Evolutionary conservation across 2,113 vertebrate genomes (phyloP).

Genomic region (Morone saxatilis): DNA sequence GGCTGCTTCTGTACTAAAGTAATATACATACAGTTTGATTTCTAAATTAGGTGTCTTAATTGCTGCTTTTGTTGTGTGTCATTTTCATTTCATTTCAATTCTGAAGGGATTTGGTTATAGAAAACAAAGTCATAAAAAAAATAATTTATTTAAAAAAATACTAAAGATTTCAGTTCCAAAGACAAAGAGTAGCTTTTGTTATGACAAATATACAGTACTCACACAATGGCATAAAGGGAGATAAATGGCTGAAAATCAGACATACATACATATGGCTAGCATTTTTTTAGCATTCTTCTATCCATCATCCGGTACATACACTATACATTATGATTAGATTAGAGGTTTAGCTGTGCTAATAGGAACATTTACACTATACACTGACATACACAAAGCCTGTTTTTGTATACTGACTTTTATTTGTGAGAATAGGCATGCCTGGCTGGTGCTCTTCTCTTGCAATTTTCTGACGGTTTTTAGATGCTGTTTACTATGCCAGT

Average conservation of each 20-base stretch:
- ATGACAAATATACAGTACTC: neutral
- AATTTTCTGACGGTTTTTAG: neutral
- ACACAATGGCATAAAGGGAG: neutral
- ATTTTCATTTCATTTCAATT: neutral
- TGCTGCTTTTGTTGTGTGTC: slow-evolving; percentile 6
- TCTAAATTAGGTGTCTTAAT: slow-evolving; percentile 19
- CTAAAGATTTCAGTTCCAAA: neutral
- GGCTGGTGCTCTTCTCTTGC: neutral
- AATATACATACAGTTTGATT: slow-evolving; percentile 13
- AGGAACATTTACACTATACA: neutral
- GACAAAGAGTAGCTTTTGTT: neutral
- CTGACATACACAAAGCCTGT: neutral
- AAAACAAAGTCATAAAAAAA: neutral
- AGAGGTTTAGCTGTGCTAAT: neutral
- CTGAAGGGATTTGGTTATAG: neutral
- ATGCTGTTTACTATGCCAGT: too few species aligned
- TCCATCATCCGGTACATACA: neutral
- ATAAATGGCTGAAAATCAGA: neutral
- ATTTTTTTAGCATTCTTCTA: neutral
- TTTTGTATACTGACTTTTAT: neutral
- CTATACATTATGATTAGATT: neutral
- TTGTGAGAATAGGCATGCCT: neutral
- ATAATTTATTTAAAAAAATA: neutral
- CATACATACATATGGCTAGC: too few species aligned
- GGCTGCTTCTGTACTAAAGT: neutral